A percentile compares a stretch with the other conserved stretches of the same genome.
phyloP scores from a whole-genome alignment of 2,797 vertebrate species.

The Emys orbicularis region DNA sequence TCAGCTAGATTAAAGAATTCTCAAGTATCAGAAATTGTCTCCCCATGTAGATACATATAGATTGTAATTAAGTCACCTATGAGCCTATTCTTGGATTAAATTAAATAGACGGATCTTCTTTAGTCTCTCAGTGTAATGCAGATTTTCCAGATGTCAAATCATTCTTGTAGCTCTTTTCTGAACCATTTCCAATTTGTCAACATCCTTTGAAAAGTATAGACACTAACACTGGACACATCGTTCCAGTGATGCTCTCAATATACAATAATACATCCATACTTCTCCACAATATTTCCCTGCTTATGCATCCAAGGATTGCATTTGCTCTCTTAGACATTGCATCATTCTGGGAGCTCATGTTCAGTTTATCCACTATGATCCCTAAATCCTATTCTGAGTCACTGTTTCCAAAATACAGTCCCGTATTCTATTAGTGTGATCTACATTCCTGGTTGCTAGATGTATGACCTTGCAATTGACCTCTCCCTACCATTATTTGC shows the following conservation, averaged over 20 bases:
- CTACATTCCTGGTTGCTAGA: not conserved
- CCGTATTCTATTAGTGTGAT: not conserved
- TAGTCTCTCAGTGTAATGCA: not conserved
- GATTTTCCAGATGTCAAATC: not conserved
- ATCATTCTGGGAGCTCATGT: not conserved
- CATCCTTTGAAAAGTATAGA: not conserved
- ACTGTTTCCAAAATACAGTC: not conserved
- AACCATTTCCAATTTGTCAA: not conserved
- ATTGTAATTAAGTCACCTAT: not conserved
- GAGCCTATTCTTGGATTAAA: not conserved
- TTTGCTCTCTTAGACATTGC: not conserved
- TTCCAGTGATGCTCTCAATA: not conserved
- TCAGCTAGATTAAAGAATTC: not conserved
- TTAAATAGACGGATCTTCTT: not conserved
- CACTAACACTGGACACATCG: not conserved
- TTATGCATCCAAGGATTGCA: not conserved
- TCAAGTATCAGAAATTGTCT: not conserved
- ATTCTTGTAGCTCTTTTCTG: not conserved
- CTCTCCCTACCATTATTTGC: not conserved
- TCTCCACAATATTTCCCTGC: not conserved
- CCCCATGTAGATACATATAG: not conserved
- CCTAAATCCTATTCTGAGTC: not conserved
- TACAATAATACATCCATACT: not conserved
- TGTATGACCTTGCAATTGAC: not conserved
- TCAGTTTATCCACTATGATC: not conserved